Percentiles rank a stretch among this genome's conserved stretches.
These are phyloP conservation scores for Simalia tracyae DNA, from an alignment of 2,797 vertebrate species.

Conservation along the genomic window DNA sequence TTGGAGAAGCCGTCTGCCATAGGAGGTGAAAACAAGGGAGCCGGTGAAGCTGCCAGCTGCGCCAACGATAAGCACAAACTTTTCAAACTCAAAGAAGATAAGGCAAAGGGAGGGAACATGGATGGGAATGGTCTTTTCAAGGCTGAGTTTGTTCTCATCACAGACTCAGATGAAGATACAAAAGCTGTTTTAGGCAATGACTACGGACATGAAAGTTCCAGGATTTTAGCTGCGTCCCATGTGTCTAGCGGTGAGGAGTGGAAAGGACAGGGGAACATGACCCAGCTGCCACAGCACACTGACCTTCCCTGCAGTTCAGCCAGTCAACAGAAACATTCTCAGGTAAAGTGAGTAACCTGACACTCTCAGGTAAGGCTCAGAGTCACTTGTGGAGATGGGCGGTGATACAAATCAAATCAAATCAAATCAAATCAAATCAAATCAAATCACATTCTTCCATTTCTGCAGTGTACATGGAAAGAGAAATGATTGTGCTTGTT, in stretches of 20 bases:
- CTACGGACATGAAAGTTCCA: slow-evolving; percentile 41
- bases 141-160: slow-evolving; percentile 84
- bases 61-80: neutral
- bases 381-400: neutral
- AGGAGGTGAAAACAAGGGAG: slow-evolving; percentile 42
- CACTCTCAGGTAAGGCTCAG: neutral
- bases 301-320: slow-evolving; percentile 16
- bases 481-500: slow-evolving; percentile 18
- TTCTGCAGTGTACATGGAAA: neutral
- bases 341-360: slow-evolving; percentile 62
- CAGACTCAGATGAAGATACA: slow-evolving; percentile 75
- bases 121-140: slow-evolving; percentile 80
- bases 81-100: slow-evolving; percentile 35
- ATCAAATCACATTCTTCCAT: slow-evolving; percentile 6
- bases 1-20: slow-evolving; percentile 17
- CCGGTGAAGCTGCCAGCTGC: neutral
- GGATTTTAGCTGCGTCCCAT: slow-evolving; percentile 51
- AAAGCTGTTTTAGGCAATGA: slow-evolving; percentile 16
- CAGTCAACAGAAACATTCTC: slow-evolving; percentile 57
- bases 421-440: no score
- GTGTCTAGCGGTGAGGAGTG: slow-evolving; percentile 31
- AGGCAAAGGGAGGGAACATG: slow-evolving; percentile 69
- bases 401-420: neutral
- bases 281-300: slow-evolving; percentile 7
- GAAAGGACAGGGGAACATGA: slow-evolving; percentile 42